A percentile compares a stretch with the other conserved stretches of the same genome.
phyloP scores from a whole-genome alignment of 1,140 invertebrate genomes.

The Bombus terrestris region DNA sequence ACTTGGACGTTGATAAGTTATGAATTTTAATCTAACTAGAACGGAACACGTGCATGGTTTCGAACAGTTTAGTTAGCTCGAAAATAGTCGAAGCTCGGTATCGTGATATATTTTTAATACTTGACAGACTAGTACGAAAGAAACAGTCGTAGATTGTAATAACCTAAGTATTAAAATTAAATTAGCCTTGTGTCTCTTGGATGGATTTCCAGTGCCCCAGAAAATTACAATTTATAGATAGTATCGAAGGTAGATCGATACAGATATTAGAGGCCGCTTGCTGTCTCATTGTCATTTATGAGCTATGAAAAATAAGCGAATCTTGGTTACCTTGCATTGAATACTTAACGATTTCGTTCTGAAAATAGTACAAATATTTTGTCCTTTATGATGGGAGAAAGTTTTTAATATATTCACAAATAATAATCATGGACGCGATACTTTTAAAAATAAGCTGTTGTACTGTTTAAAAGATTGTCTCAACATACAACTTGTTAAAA shows the following conservation, averaged over 20 bases:
- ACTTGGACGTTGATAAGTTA: conserved; percentile 35
- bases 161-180: neutral
- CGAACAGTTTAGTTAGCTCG: neutral
- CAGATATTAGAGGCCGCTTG: neutral
- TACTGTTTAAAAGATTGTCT: neutral
- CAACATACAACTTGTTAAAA: neutral
- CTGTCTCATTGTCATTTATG: neutral
- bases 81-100: neutral
- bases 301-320: neutral
- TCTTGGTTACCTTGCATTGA: neutral
- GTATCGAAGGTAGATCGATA: neutral
- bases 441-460: too few species aligned
- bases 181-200: neutral
- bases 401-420: too few species aligned
- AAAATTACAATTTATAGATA: neutral
- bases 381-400: neutral
- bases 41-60: neutral
- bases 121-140: neutral
- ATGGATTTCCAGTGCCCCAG: neutral
- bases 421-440: too few species aligned
- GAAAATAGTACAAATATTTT: neutral
- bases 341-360: neutral
- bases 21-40: conserved; percentile 22
- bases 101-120: neutral
- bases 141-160: neutral